Percentiles rank a stretch among this genome's conserved stretches.
These are phyloP conservation scores for Trachymyrmex septentrionalis DNA, from an alignment of 1,140 invertebrate species.

Conservation along the genomic window DNA sequence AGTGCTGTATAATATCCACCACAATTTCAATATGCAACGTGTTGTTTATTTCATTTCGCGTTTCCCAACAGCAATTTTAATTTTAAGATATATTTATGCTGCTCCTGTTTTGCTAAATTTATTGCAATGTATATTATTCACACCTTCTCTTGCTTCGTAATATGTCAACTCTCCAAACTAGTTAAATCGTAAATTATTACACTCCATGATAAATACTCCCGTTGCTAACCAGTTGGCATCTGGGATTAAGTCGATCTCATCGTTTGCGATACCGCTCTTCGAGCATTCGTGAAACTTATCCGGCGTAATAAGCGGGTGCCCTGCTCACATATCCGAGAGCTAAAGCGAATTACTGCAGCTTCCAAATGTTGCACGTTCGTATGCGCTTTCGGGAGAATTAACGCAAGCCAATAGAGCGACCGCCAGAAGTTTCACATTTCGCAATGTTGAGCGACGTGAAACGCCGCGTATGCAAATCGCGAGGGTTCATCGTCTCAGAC, in stretches of 20 bases:
- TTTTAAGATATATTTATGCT: neutral
- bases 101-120: neutral
- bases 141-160: neutral
- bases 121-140: neutral
- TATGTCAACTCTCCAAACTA: slow-evolving; percentile 4
- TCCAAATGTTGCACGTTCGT: neutral
- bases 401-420: slow-evolving; percentile 31
- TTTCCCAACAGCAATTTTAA: neutral
- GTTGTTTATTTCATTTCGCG: neutral
- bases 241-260: slow-evolving; percentile 41
- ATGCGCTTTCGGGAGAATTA: slow-evolving; percentile 32
- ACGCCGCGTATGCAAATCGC: slow-evolving; percentile 60
- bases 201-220: neutral
- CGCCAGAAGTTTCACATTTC: slow-evolving; percentile 49
- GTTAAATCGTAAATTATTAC: slow-evolving; percentile 31
- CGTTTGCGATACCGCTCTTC: neutral
- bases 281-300: slow-evolving; percentile 22
- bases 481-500: slow-evolving; percentile 52
- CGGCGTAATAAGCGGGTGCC: neutral
- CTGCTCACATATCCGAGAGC: slow-evolving; percentile 1
- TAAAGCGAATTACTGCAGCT: neutral
- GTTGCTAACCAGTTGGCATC: slow-evolving; percentile 4
- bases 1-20: neutral
- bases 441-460: slow-evolving; percentile 42
- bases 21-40: neutral